Evolutionary conservation across 2,797 vertebrate species (phyloP).

Genomic region (Schizothorax lantsangensis): DNA sequence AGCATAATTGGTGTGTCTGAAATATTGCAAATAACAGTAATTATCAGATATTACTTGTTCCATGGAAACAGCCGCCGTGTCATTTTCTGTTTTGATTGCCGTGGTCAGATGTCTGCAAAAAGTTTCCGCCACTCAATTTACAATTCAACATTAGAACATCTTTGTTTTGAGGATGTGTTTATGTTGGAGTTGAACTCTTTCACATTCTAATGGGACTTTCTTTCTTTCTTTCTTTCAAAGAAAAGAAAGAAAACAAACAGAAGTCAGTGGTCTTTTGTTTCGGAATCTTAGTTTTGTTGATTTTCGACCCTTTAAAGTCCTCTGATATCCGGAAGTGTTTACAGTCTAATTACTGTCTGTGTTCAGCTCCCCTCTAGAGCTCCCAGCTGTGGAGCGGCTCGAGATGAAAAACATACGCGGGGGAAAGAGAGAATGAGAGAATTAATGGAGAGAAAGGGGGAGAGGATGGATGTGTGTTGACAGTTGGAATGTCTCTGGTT

Average conservation of each 20-base stretch:
- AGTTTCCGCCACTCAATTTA: constrained; percentile 70
- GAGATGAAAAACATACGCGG: constrained; percentile 54
- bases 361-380: constrained; percentile 50
- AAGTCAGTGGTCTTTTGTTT: constrained; percentile 65
- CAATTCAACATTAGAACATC: constrained; percentile 72
- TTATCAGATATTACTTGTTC: constrained; percentile 82
- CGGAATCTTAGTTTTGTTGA: constrained; percentile 68
- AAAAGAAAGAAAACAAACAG: constrained; percentile 17
- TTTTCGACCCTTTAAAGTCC: constrained; percentile 73
- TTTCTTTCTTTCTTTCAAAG: constrained; percentile 23
- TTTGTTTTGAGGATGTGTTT: constrained; percentile 70
- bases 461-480: constrained; percentile 69
- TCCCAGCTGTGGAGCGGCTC: constrained; percentile 65
- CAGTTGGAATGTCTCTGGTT: constrained; percentile 72
- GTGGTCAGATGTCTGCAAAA: constrained; percentile 73
- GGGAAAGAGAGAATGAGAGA: constrained; percentile 53
- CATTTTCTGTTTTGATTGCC: constrained; percentile 73
- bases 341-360: constrained; percentile 74
- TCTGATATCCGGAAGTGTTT: constrained; percentile 76
- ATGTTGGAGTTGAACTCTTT: constrained; percentile 66
- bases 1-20: constrained; percentile 77
- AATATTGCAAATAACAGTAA: constrained; percentile 81
- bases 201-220: constrained; percentile 62
- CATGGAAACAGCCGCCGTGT: constrained; percentile 77
- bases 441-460: constrained; percentile 51